Conservation (phyloP, 2,797 vertebrate species). For the Hemitrygon akajei region DNA sequence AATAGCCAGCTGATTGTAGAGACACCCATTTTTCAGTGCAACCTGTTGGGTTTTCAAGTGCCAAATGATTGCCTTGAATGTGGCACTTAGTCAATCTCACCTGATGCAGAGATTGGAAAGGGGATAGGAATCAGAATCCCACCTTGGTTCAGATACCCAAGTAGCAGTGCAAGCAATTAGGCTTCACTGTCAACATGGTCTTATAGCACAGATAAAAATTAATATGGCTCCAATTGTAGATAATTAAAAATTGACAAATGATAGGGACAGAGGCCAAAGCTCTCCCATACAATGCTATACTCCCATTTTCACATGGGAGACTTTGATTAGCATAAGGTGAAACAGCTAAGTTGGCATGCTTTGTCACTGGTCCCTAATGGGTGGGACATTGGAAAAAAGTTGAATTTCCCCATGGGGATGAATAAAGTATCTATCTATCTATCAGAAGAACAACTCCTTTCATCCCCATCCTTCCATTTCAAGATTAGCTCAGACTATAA, state of each 20-base stretch:
- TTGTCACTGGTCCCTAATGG: too few species aligned
- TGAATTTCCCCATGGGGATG: too few species aligned
- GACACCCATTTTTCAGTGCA: slow-evolving; percentile 93
- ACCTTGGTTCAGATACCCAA: neutral
- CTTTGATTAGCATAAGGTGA: neutral
- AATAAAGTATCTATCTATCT: too few species aligned
- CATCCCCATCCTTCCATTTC: neutral
- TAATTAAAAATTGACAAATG: neutral
- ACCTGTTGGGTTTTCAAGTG: slow-evolving; percentile 97
- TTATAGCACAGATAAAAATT: neutral
- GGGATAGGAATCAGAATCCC: neutral
- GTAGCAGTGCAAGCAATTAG: too few species aligned
- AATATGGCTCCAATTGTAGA: neutral
- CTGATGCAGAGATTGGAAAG: neutral
- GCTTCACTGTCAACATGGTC: neutral
- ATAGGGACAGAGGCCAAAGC: neutral
- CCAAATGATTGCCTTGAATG: slow-evolving; percentile 64
- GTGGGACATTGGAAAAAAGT: too few species aligned
- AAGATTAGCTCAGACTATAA: neutral
- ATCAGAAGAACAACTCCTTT: neutral
- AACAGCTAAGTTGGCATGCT: neutral
- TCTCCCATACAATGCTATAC: neutral
- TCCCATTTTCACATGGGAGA: neutral
- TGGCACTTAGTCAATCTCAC: neutral
- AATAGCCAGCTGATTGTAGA: slow-evolving; percentile 91